Conservation (phyloP, 2,888 invertebrate genomes). For the Lepeophtheirus nordmannii region DNA sequence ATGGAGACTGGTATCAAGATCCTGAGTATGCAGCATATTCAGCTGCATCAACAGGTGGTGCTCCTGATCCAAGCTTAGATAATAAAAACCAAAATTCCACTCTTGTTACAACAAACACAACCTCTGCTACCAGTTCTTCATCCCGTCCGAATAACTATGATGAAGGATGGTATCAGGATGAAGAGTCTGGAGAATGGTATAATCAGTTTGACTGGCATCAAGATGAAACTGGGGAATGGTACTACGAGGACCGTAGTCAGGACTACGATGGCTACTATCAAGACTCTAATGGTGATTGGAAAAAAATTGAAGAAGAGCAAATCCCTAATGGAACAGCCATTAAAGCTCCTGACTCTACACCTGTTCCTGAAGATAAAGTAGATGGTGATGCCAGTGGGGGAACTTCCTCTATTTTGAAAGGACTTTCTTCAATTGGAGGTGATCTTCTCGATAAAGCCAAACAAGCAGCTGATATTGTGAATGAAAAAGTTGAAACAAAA, state of each 20-base stretch:
- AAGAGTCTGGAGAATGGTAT: constrained; percentile 14
- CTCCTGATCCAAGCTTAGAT: neutral
- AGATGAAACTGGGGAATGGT: constrained; percentile 24
- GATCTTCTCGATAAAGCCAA: neutral
- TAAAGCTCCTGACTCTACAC: neutral
- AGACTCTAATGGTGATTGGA: constrained; percentile 21
- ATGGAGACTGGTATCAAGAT: constrained; percentile 19
- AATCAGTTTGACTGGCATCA: constrained; percentile 24
- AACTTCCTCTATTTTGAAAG: no score
- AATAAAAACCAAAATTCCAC: neutral
- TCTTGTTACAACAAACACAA: neutral
- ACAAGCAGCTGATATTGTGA: neutral
- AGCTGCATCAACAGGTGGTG: neutral
- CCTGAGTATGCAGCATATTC: neutral
- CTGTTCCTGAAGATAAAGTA: neutral
- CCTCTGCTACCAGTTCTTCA: neutral
- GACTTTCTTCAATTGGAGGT: no score
- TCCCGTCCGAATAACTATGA: constrained; percentile 18
- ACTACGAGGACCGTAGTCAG: constrained; percentile 15
- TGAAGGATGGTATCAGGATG: constrained; percentile 24
- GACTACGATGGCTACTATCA: constrained; percentile 18
- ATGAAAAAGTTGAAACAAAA: neutral
- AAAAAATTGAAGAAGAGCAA: neutral
- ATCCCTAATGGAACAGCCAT: neutral
- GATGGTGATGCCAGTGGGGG: no score